These are phyloP conservation scores for Carapus acus DNA, from an alignment of 2,797 vertebrate genomes.

Conservation along the genomic window DNA sequence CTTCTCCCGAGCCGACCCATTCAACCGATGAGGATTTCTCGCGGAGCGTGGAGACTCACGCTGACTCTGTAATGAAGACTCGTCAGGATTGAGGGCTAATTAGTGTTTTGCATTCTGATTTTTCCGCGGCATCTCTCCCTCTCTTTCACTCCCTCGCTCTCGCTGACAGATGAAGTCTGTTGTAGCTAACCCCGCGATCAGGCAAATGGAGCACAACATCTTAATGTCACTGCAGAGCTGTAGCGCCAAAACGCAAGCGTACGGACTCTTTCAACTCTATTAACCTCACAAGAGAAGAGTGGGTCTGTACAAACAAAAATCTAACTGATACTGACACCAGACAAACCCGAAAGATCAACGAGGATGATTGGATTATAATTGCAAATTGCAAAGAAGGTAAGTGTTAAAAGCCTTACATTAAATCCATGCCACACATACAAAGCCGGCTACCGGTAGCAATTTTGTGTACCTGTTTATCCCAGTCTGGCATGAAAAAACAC, in stretches of 20 bases:
- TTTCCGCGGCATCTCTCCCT: conserved; percentile 56
- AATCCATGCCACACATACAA: too few species aligned
- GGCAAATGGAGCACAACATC: conserved; percentile 55
- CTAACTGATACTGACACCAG: background rate
- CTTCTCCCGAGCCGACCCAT: conserved; percentile 22
- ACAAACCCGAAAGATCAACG: background rate
- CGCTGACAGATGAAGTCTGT: conserved; percentile 55
- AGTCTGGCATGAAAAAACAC: too few species aligned
- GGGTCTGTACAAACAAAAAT: conserved; percentile 1
- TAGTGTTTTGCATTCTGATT: conserved; percentile 68
- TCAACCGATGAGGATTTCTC: conserved; percentile 36
- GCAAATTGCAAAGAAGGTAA: too few species aligned
- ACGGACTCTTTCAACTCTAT: conserved; percentile 38
- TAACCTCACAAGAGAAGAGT: conserved; percentile 38
- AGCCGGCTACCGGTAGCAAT: too few species aligned
- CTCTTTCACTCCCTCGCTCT: too few species aligned
- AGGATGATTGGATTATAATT: background rate
- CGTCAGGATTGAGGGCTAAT: conserved; percentile 62
- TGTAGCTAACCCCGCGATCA: conserved; percentile 37
- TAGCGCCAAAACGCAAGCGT: conserved; percentile 14
- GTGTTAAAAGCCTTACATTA: too few species aligned
- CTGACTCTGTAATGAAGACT: conserved; percentile 61
- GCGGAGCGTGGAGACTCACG: conserved; percentile 30
- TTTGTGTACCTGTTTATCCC: too few species aligned
- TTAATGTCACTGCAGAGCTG: conserved; percentile 52